These are phyloP conservation scores for Cepaea hortensis DNA, from an alignment of 2,888 invertebrate genomes.

Conservation along the genomic window DNA sequence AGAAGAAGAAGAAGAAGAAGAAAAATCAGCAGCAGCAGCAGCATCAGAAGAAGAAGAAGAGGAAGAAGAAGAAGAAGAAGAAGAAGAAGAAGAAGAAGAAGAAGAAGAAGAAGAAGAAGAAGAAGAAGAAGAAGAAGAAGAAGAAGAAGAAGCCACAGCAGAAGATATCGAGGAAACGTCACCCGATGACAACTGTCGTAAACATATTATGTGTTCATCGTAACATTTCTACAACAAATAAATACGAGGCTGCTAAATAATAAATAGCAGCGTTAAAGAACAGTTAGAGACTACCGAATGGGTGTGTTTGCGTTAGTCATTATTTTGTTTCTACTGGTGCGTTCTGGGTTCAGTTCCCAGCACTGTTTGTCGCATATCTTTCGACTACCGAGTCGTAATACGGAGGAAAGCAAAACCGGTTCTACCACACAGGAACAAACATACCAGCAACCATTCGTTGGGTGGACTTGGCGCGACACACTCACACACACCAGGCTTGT, in stretches of 20 bases:
- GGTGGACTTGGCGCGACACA: not conserved
- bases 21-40: too few species aligned
- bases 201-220: too few species aligned
- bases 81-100: constrained; percentile 12
- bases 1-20: not conserved
- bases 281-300: too few species aligned
- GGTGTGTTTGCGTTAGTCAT: too few species aligned
- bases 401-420: constrained; percentile 23
- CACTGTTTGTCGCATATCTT: not conserved
- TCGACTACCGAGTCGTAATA: not conserved
- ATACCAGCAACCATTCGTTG: not conserved
- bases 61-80: constrained; percentile 25
- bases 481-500: not conserved
- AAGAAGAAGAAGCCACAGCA: not conserved
- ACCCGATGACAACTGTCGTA: too few species aligned
- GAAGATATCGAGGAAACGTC: too few species aligned
- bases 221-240: too few species aligned
- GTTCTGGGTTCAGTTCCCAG: too few species aligned
- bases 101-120: too few species aligned
- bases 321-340: too few species aligned
- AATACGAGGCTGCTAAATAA: too few species aligned
- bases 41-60: constrained; percentile 5
- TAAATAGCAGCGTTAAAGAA: too few species aligned
- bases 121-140: not conserved
- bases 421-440: constrained; percentile 17